A percentile compares a stretch with the other conserved stretches of the same genome.
Evolutionary conservation across 2,888 invertebrate species (phyloP).

Genomic region (Melikaiella ostensackeni): DNA sequence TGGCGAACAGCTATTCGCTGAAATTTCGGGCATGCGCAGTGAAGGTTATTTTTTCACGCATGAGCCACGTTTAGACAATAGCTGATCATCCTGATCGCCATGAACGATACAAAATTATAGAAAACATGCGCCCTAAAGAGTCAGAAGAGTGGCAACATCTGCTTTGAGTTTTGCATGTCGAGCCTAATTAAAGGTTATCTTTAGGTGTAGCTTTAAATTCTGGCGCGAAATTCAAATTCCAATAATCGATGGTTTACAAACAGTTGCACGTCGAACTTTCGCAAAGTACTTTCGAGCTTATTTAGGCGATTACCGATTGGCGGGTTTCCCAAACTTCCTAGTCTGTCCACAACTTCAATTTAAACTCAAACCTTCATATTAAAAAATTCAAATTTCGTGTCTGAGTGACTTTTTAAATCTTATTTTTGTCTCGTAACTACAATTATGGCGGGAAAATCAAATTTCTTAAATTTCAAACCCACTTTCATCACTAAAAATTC

Average conservation of each 20-base stretch:
- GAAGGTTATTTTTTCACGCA: too few relatives aligned
- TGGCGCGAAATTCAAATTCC: neutral
- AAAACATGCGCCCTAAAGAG: too few relatives aligned
- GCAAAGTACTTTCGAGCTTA: slow-evolving; percentile 73
- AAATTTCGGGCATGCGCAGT: too few relatives aligned
- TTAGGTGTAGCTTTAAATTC: neutral
- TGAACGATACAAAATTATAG: too few relatives aligned
- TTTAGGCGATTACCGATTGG: slow-evolving; percentile 70
- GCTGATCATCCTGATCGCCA: too few relatives aligned
- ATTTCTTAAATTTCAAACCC: neutral
- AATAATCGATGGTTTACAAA: slow-evolving; percentile 70
- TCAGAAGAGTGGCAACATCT: too few relatives aligned
- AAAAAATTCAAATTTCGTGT: neutral
- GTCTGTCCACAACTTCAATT: neutral
- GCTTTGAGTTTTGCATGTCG: too few relatives aligned
- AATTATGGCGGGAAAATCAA: too few relatives aligned
- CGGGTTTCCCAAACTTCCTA: neutral
- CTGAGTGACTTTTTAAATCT: neutral
- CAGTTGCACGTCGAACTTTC: slow-evolving; percentile 62
- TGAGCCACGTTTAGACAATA: too few relatives aligned
- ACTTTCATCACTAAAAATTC: neutral
- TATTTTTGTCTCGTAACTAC: too few relatives aligned
- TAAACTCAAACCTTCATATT: neutral
- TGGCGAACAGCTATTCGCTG: too few relatives aligned
- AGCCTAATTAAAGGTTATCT: too few relatives aligned